Base-by-base conservation (phyloP, 2,797 vertebrate genomes). In the Coregonus suidteri region DNA sequence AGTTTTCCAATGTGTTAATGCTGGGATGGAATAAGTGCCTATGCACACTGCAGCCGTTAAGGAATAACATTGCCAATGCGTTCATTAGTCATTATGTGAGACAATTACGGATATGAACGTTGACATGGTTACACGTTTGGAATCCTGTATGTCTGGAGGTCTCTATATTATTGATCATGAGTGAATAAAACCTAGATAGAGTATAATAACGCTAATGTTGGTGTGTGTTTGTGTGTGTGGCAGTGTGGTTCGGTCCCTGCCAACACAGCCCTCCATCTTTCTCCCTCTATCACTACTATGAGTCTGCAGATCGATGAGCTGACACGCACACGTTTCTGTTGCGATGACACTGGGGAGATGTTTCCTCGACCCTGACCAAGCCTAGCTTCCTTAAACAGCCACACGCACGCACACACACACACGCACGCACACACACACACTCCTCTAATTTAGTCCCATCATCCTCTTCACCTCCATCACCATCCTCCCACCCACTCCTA, bases 251-350 rank as follows among this genome's bases (percentile, higher is more conserved):
- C 70, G n/a, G 71, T 68, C 54, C 65, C 13, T 70, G 70, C 56
- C 35, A 31, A 7, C 56, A 6, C 9, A 64, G n/a, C 41, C 16
- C 34, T 20, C 41, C 37, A 79, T 69, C 54, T 25, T 41, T 68
- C 77, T 74, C 76, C 69, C 25, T 56, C 71, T 70, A 37, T 75
- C 69, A 73, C 74, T 78, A 74, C 70, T 66, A 78, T 76, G 79
- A 83, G 78, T 76, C 66, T 74, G 56, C 76, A 76, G 76, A 78
- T 83, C 76, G 65, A 83, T 83, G 80, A n/a, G 67, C 65, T 66
- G 68, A 54, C 25, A 9, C 15, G 37, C 78, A 78, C 75, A 76
- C 78, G 62, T 81, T 77, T 77, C 25, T 34, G 78, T 64, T 79
- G 68, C 74, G 77, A 81, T 82, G 72, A 73, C 73, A 64, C 31